These are phyloP conservation scores for Beaufortia kweichowensis DNA, from an alignment of 2,113 vertebrate species.

Conservation along the genomic window DNA sequence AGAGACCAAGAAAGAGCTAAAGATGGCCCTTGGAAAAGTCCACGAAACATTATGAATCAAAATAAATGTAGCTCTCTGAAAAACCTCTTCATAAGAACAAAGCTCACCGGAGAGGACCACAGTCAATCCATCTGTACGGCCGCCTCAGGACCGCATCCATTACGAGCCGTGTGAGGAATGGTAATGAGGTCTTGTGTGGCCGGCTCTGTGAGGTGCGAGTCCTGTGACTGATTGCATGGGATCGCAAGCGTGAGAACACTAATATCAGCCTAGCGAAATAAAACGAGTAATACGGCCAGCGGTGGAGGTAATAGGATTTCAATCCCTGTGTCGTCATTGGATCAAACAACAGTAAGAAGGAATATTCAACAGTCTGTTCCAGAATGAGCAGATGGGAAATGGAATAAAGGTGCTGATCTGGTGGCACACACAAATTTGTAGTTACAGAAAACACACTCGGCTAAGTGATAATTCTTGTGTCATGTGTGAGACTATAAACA, in stretches of 20 bases:
- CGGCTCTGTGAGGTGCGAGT: constrained; percentile 35
- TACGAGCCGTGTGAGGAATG: constrained; percentile 51
- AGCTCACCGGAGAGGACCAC: constrained; percentile 40
- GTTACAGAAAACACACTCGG: constrained; percentile 2
- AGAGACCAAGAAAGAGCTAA: neutral
- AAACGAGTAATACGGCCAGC: constrained; percentile 28
- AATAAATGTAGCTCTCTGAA: constrained; percentile 37
- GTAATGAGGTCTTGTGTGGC: constrained; percentile 49
- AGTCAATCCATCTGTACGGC: constrained; percentile 52
- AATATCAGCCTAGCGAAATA: constrained; percentile 43
- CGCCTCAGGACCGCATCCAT: constrained; percentile 48
- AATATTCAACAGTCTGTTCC: constrained; percentile 27
- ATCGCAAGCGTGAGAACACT: constrained; percentile 35
- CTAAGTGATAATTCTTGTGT: neutral
- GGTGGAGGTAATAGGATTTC: constrained; percentile 48
- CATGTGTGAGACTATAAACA: neutral
- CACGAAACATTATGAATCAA: constrained; percentile 53
- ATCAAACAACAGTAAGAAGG: constrained; percentile 45
- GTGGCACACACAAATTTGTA: neutral
- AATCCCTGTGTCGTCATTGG: constrained; percentile 32
- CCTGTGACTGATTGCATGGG: constrained; percentile 51
- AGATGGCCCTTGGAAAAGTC: neutral
- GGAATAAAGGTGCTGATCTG: neutral
- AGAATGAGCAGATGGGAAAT: constrained; percentile 22
- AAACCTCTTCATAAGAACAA: constrained; percentile 35